Evolutionary conservation across 1,140 invertebrate genomes (phyloP).

Genomic region (Phymorhynchus buccinoides): DNA sequence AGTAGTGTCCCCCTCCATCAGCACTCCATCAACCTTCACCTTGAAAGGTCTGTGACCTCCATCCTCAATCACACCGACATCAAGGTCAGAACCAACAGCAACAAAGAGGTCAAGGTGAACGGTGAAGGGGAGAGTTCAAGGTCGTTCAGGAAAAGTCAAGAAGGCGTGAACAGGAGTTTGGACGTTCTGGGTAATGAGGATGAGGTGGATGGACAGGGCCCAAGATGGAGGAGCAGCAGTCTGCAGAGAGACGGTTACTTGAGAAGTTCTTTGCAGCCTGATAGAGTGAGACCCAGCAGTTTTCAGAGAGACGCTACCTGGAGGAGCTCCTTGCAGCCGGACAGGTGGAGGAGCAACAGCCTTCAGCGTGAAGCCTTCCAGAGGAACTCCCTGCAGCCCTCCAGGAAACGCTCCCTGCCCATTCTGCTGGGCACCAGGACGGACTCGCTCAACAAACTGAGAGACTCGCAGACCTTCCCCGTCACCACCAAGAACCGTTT

Average conservation of each 20-base stretch:
- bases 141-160: neutral
- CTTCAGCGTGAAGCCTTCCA: slow-evolving; percentile 30
- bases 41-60: slow-evolving; percentile 58
- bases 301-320: slow-evolving; percentile 34
- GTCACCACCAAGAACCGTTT: neutral
- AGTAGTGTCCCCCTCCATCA: slow-evolving; percentile 33
- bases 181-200: neutral
- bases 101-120: neutral
- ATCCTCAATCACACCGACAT: slow-evolving; percentile 51
- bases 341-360: slow-evolving; percentile 2
- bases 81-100: slow-evolving; percentile 10
- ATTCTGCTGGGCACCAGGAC: slow-evolving; percentile 57
- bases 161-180: neutral
- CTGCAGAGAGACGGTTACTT: neutral
- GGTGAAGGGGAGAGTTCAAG: neutral
- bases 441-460: slow-evolving; percentile 40
- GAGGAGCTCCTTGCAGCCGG: slow-evolving; percentile 37
- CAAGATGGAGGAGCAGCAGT: slow-evolving; percentile 11
- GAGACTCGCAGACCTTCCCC: slow-evolving; percentile 42
- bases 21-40: slow-evolving; percentile 62
- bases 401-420: slow-evolving; percentile 49
- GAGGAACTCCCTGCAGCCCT: slow-evolving; percentile 39
- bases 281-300: neutral
- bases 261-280: neutral
- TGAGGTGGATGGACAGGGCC: neutral